Percentiles rank a stretch among this genome's conserved stretches.
phyloP scores from a whole-genome alignment of 2,888 invertebrate species.

The Meta bourneti region DNA sequence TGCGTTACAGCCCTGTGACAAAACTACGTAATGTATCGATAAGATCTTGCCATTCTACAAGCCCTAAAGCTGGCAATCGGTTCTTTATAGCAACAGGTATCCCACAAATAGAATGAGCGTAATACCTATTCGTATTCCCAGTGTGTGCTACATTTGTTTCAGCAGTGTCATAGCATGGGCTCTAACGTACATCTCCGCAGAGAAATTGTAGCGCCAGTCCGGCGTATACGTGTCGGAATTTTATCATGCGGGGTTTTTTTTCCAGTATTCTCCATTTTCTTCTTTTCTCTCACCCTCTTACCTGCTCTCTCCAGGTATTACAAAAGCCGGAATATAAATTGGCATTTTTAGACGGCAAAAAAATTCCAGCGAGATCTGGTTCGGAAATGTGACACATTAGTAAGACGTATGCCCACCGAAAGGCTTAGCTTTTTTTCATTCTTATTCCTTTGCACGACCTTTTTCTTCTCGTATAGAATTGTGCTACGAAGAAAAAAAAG shows the following conservation, averaged over 20 bases:
- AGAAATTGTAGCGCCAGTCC: slow-evolving; percentile 46
- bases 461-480: too few relatives aligned
- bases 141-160: not conserved
- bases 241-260: slow-evolving; percentile 48
- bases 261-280: not conserved
- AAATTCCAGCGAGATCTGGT: not conserved
- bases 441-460: too few relatives aligned
- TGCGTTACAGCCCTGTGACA: not conserved
- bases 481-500: not conserved
- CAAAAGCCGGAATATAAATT: not conserved
- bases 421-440: too few relatives aligned
- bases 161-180: not conserved
- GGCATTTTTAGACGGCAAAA: not conserved
- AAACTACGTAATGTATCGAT: not conserved
- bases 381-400: not conserved
- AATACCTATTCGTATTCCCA: not conserved
- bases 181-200: not conserved
- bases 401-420: not conserved
- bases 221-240: slow-evolving; percentile 48
- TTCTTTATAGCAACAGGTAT: not conserved
- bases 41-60: not conserved
- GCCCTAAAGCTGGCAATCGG: not conserved
- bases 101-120: not conserved
- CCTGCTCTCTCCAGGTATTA: not conserved
- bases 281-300: not conserved